These are phyloP conservation scores for Bellardia bayeri DNA, from an alignment of 2,888 invertebrate genomes.

Conservation along the genomic window DNA sequence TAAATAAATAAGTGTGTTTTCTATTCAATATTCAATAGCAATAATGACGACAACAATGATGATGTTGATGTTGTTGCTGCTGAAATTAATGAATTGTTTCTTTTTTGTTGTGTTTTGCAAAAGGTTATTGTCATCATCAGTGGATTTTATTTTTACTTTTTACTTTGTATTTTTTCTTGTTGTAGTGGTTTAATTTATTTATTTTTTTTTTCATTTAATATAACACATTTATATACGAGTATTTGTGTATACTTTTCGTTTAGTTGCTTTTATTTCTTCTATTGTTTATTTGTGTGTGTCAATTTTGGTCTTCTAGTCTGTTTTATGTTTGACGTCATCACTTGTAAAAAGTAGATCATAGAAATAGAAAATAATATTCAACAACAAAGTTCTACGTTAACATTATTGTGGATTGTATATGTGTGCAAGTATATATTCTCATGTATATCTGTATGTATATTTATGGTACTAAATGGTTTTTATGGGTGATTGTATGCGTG, in stretches of 20 bases:
- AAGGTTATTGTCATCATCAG: constrained; percentile 72
- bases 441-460: too few relatives aligned
- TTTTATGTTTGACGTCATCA: constrained; percentile 70
- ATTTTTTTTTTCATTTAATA: constrained; percentile 31
- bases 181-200: constrained; percentile 27
- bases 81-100: constrained; percentile 34
- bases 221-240: not conserved
- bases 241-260: not conserved
- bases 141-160: constrained; percentile 40
- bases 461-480: constrained; percentile 13
- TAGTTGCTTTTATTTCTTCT: constrained; percentile 38
- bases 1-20: constrained; percentile 3
- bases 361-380: constrained; percentile 47
- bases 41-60: not conserved
- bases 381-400: constrained; percentile 8
- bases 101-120: constrained; percentile 48
- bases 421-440: not conserved
- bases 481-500: constrained; percentile 9
- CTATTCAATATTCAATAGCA: constrained; percentile 45
- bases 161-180: constrained; percentile 15
- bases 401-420: constrained; percentile 10
- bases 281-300: constrained; percentile 27
- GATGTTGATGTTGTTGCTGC: not conserved
- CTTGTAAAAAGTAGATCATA: constrained; percentile 63
- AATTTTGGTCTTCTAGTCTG: constrained; percentile 38